Base-by-base conservation (phyloP, 2,888 invertebrate species). In the Subacronicta megacephala region DNA sequence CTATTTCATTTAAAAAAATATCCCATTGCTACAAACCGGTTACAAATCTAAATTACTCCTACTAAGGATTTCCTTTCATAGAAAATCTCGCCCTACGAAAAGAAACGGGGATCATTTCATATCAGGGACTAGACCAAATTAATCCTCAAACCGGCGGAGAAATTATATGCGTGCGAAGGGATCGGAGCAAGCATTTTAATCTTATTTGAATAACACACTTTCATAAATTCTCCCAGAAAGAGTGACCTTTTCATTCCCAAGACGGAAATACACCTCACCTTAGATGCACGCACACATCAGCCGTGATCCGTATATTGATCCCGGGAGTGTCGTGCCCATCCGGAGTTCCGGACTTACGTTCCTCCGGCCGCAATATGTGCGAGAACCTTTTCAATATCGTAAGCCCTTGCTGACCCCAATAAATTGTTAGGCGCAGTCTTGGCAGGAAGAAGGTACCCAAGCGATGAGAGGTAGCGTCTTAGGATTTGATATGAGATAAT, bases 361-460 rank as follows among this genome's bases (percentile, higher is more conserved):
- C n/a, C n/a, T n/a, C n/a, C n/a, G 55, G 73, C 80, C 78, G 75
- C 81, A 79, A 80, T 82, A 85, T 78, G 62, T 75, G 63, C 71
- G 63, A 59, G 65, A 69, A 70, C 73, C 76, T 78, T 77, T 81
- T 73, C 75, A 75, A 72, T 75, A 75, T 62, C 83, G 58, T 56
- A 62, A 71, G 69, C 51, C 62, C 74, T 75, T 66, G 71, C 74
- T 74, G 80, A 79, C 82, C 82, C 77, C 79, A 77, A 87, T 86
- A 86, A 83, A 85, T 83, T 79, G 75, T 70, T 58, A 52, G 72
- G 73, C 68, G 59, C 29, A 72, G 58, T 73, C 77, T 77, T 70
- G 72, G 37, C 18, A 26, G 15, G 36, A 38, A 49, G 36, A 31
- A 18, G 20, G 13, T n/a, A n/a, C 3, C 26, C 12, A 61, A 37